These are phyloP conservation scores for Mercenaria mercenaria DNA, from an alignment of 1,140 invertebrate species.

Conservation along the genomic window DNA sequence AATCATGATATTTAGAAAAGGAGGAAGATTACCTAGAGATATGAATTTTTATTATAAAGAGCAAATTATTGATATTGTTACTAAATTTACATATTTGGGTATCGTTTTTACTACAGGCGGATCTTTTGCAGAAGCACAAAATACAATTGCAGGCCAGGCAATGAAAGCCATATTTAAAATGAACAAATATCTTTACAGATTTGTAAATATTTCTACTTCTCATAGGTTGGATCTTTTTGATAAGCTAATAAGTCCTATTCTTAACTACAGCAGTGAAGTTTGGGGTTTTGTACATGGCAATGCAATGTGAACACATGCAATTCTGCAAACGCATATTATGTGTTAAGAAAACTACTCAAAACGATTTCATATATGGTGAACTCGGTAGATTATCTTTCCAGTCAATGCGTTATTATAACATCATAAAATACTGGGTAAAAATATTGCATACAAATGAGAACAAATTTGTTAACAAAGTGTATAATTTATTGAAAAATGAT, in stretches of 20 bases:
- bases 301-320: constrained; percentile 6
- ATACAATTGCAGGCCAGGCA: background rate
- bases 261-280: background rate
- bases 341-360: background rate
- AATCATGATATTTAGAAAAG: constrained; percentile 17
- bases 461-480: background rate
- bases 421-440: constrained; percentile 20
- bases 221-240: constrained; percentile 31
- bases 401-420: background rate
- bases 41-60: constrained; percentile 11
- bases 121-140: background rate
- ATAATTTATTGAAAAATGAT: constrained; percentile 1
- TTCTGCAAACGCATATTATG: background rate
- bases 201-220: constrained; percentile 9
- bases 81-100: constrained; percentile 2
- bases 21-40: background rate
- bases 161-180: constrained; percentile 15
- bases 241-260: constrained; percentile 4
- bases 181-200: background rate
- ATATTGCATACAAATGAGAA: background rate
- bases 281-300: background rate
- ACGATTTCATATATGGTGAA: constrained; percentile 17
- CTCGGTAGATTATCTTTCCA: background rate
- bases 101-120: background rate
- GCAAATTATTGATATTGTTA: background rate